Evolutionary conservation across 2,797 vertebrate genomes (phyloP), one percentile per base, ranked within the genome.

Genomic region (Karalla daura): DNA sequence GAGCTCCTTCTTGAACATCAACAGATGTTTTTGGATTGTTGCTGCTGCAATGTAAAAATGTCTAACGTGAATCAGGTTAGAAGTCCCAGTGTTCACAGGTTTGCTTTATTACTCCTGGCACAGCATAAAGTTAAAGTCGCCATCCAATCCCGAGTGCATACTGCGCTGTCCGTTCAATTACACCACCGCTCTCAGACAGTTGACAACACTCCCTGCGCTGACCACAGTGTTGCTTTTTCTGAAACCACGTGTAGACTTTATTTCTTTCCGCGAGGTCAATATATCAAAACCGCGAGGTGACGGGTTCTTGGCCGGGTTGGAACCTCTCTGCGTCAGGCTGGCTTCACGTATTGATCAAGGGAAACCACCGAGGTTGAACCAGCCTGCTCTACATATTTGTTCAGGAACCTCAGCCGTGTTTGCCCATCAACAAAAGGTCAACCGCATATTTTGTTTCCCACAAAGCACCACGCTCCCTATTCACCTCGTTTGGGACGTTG

Each of bases 361-460:
- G 45, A 70, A 85, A 78, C 61, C 47, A n/a, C 59, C 0, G 35
- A 60, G 46, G 45, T 46, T 66, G 35, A 79, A 70, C 15, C 44
- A 63, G 6, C 46, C 53, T 35, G 50, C 37, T 52, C 63, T 53
- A 13, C 63, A 40, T 89, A 60, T 87, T 89, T 88, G 71, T 55
- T 64, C 60, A 70, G 71, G 70, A 69, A 44, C 81, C 70, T 84
- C 62, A 30, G 70, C 39, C 0, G 6, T 86, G 74, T 89, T 85
- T 86, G 85, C 83, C 75, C 68, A 62, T 60, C 66, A 81, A 78
- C 76, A 86, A 85, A 80, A 84, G 61, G 76, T 83, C 81, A 71
- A 63, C 62, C 25, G 15, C 54, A 21, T 76, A 58, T 87, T 86
- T 86, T 4, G 68, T 80, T 53, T 73, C 63, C 75, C 68, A 82